Base-by-base conservation (phyloP, 2,113 vertebrate genomes). In the Seriola aureovittata region DNA sequence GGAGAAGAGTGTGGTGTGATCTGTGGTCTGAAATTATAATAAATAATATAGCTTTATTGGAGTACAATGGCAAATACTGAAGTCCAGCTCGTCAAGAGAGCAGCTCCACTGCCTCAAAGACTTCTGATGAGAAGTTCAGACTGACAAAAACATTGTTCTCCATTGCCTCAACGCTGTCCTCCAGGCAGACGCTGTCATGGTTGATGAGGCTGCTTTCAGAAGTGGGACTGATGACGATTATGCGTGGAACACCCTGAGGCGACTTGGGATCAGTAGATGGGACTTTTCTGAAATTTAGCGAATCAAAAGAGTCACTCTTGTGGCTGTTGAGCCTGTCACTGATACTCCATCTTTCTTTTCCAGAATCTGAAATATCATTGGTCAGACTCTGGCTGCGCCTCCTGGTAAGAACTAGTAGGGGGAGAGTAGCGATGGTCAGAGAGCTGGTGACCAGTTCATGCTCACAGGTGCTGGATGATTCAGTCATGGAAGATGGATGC, bases 171-270 rank as follows among this genome's bases (percentile, higher is more conserved):
- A 66, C 25, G 9, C 78, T 91, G 5, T 91, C 83, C 25, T 88
- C 89, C 21, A 75, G 25, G 42, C 63, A 82, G 58, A 75, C 6
- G 2, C 85, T 85, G 69, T 94, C 92, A 19, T 81, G 85, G 3
- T 80, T 85, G 46, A 88, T 81, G 36, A 93, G 80, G 80, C 88
- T 90, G 81, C 90, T 92, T 29, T 95, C 94, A 34, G 91, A 86
- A 0, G 92, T 92, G 29, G 93, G 94, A 50, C 93, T 94, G 78
- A 93, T 91, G 74, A 94, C 86, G 0, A 94, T 88, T 29, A 94
- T 93, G 36, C 90, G 91, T 6, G 93, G 94, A n/a, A 94, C 62
- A n/a, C 17, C 65, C 77, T 81, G 84, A 16, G 70, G 72, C 0
- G 74, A 34, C 42, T 17, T 46, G 65, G 66, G 42, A 11, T 74